A percentile compares a stretch with the other conserved stretches of the same genome.
phyloP scores from a whole-genome alignment of 2,888 invertebrate species.

The Chymomyza fuscimana region DNA sequence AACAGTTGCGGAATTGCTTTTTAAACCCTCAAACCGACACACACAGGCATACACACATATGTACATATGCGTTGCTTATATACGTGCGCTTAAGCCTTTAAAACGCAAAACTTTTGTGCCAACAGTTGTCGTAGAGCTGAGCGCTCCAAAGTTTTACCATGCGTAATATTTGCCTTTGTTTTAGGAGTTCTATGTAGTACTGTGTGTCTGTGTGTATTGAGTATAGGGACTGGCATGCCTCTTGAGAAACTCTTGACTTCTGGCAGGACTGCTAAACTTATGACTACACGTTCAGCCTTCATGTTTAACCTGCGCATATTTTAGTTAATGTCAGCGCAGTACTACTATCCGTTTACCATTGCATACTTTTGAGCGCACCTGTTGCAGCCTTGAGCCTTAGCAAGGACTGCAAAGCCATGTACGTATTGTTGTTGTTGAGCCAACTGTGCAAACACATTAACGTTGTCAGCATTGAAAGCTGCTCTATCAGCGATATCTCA shows the following conservation, averaged over 20 bases:
- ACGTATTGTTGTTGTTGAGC: background rate
- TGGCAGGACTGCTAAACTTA: background rate
- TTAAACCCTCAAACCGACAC: conserved; percentile 68
- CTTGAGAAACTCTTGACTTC: background rate
- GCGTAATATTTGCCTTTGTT: conserved; percentile 5
- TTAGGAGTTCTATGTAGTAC: background rate
- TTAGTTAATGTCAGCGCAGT: background rate
- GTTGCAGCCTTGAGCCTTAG: background rate
- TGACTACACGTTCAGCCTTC: background rate
- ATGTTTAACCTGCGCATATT: background rate
- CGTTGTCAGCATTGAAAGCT: conserved; percentile 2
- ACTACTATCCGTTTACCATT: background rate
- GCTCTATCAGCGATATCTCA: conserved; percentile 7
- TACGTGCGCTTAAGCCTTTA: conserved; percentile 56
- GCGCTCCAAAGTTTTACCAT: conserved; percentile 14
- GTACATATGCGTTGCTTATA: background rate
- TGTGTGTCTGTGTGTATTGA: background rate
- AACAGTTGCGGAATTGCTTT: conserved; percentile 73
- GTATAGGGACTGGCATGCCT: background rate
- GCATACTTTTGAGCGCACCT: background rate
- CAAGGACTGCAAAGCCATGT: background rate
- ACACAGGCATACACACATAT: conserved; percentile 27
- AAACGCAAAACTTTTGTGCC: conserved; percentile 71
- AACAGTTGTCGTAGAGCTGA: conserved; percentile 49
- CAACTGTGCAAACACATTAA: conserved; percentile 4